Evolutionary conservation across 2,888 invertebrate species (phyloP), one percentile per base, ranked within the genome.

Genomic region (Drosophila ustulata): DNA sequence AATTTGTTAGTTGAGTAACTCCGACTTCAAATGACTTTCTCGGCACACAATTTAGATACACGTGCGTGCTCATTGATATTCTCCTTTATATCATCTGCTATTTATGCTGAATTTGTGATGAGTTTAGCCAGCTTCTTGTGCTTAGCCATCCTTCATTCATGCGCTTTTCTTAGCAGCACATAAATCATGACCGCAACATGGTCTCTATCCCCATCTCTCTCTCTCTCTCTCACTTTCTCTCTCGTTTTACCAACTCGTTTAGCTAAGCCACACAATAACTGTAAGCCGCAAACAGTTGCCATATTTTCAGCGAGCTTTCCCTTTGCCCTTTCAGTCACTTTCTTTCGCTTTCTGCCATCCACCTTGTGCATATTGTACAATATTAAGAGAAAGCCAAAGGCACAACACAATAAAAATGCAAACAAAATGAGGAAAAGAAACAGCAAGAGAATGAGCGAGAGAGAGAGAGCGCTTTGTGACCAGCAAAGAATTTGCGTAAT

Each of bases 171-270:
- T 56, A 37, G 47, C 39, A 32, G 49, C 46, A 66, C 55, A 75
- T 75, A 78, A 78, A 73, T 63, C 62, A 78, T 45, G 59, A 47
- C 75, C 65, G 41, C 78, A 78, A 71, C 75, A 41, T 41, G 18
- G 39, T 71, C 18, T 28, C 47, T 7, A 53, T 53, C 32, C 34
- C 32, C 4, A 53, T 53, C 32, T 45, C 32, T 45, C 13, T 18
- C 18, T 30, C 18, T 18, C 32, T 13, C 23, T 5, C 11, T 32
- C 32, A 3, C 11, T 30, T 9, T 32, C n/a, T 11, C 25, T 11
- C 62, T 59, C 63, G 85, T 68, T 84, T 81, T 84, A 87, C 82
- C 85, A 81, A 74, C 88, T 81, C 85, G 81, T 71, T 88, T 71
- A 79, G 71, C 82, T 84, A 68, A 86, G 73, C 87, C 51, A 57